These are phyloP conservation scores for Ectemnius cavifrons DNA, from an alignment of 2,888 invertebrate genomes.

Conservation along the genomic window DNA sequence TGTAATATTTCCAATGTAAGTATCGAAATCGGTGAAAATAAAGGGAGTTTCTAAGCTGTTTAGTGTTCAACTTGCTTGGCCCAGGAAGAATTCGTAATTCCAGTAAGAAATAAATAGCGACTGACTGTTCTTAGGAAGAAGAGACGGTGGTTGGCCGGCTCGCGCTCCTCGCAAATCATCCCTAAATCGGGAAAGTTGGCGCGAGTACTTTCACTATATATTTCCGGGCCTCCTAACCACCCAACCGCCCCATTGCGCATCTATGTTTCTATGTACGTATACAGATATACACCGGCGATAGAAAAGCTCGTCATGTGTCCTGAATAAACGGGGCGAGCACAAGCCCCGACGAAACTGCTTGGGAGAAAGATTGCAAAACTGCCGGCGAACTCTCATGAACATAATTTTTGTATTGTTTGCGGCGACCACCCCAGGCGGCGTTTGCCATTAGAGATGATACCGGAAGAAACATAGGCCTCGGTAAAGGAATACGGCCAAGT, in stretches of 20 bases:
- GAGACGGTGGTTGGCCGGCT: slow-evolving; percentile 17
- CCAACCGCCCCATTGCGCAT: too few relatives aligned
- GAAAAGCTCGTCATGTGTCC: slow-evolving; percentile 66
- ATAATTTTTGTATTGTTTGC: slow-evolving; percentile 76
- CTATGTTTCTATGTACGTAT: slow-evolving; percentile 15
- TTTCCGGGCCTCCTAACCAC: slow-evolving; percentile 24
- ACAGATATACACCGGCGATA: slow-evolving; percentile 18
- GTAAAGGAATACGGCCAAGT: slow-evolving; percentile 43
- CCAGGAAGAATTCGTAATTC: background rate
- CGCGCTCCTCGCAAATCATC: slow-evolving; percentile 57
- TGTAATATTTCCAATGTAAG: too few relatives aligned
- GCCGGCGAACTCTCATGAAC: slow-evolving; percentile 73
- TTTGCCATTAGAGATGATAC: slow-evolving; percentile 63
- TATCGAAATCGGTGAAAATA: too few relatives aligned
- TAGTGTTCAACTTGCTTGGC: background rate
- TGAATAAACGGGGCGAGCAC: slow-evolving; percentile 66
- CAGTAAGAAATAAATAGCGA: slow-evolving; percentile 1
- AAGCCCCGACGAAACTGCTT: slow-evolving; percentile 55
- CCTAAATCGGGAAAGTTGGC: slow-evolving; percentile 70
- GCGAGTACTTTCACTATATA: slow-evolving; percentile 50
- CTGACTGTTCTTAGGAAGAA: slow-evolving; percentile 23
- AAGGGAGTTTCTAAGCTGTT: too few relatives aligned
- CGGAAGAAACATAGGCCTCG: slow-evolving; percentile 51
- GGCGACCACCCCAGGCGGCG: slow-evolving; percentile 18
- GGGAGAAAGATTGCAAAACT: slow-evolving; percentile 71